Base-by-base conservation (phyloP, 2,113 vertebrate genomes). In the Tichodroma muraria region DNA sequence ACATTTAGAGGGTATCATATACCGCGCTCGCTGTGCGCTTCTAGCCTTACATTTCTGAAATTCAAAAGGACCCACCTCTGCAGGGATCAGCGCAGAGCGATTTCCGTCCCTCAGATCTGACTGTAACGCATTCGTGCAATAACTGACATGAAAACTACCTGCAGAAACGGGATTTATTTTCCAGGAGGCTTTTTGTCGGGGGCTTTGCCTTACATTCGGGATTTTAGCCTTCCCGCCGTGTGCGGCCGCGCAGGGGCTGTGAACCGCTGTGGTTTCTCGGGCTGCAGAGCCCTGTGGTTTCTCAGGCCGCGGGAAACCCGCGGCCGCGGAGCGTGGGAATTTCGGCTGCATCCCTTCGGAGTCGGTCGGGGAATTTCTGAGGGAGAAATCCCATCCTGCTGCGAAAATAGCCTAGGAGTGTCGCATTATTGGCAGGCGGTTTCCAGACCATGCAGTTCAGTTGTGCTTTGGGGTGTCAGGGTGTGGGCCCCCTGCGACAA, bases 21-120 rank as follows among this genome's bases (percentile, higher is more conserved):
- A 50, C 93, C 85, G 60, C 53, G 13, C 66, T 95, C 86, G 85
- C 60, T 93, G 81, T 80, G 95, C 64, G n/a, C 77, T 95, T 96
- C 96, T 97, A 94, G 94, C 92, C 87, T 97, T 97, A 96, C 94
- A 64, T 95, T 97, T 95, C 85, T 94, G 89, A 95, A 95, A 97
- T 89, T 96, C 94, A 96, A 96, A 97, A 94, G 94, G 82, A 88
- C 30, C 69, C 77, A 96, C 95, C 88, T 95, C 94, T 31, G 73
- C 61, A 66, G 89, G 94, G 94, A 95, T 96, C 94, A 95, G 69
- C 70, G 38, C 56, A 16, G 71, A 79, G 83, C 60, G 37, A 76
- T 80, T 97, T 94, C 94, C 81, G 91, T 64, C 83, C 70, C 86
- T 97, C 89, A 84, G 95, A 95, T 85, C 89, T 91, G 68, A 53